A percentile compares a stretch with the other conserved stretches of the same genome.
Conservation (phyloP, 2,797 vertebrate genomes). For the Pithecia hirsuta region DNA sequence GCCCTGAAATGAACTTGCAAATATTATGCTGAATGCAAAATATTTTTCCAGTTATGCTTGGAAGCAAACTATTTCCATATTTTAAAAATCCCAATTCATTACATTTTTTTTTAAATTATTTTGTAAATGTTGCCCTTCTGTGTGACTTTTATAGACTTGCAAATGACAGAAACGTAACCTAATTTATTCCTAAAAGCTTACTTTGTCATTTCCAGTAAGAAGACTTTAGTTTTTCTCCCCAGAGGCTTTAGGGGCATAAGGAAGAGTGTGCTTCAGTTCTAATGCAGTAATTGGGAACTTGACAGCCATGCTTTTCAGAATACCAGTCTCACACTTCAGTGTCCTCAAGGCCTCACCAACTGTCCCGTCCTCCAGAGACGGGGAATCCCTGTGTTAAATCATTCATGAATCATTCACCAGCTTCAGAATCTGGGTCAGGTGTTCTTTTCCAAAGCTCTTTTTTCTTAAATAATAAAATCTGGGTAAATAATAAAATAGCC, state of each 20-base stretch:
- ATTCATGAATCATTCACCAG: background rate
- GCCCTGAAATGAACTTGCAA: background rate
- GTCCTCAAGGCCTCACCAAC: background rate
- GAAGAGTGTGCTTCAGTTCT: background rate
- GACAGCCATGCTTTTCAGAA: background rate
- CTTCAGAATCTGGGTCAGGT: background rate
- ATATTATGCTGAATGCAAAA: background rate
- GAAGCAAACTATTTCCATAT: background rate
- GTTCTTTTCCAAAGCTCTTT: background rate
- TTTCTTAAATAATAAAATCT: background rate
- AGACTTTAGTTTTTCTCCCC: background rate
- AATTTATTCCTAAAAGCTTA: background rate
- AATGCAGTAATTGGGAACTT: background rate
- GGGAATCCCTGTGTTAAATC: too few species aligned
- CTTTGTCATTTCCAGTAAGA: background rate
- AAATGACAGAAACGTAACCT: background rate
- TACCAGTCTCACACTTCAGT: accelerated
- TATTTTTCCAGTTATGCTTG: background rate
- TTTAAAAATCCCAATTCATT: background rate
- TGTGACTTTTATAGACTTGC: background rate
- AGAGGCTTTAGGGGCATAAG: background rate
- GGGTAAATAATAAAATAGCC: background rate
- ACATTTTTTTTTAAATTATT: too few species aligned
- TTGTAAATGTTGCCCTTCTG: background rate
- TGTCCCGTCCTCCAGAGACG: too few species aligned